Base-by-base conservation (phyloP, 2,113 vertebrate genomes). In the Microtus ochrogaster region DNA sequence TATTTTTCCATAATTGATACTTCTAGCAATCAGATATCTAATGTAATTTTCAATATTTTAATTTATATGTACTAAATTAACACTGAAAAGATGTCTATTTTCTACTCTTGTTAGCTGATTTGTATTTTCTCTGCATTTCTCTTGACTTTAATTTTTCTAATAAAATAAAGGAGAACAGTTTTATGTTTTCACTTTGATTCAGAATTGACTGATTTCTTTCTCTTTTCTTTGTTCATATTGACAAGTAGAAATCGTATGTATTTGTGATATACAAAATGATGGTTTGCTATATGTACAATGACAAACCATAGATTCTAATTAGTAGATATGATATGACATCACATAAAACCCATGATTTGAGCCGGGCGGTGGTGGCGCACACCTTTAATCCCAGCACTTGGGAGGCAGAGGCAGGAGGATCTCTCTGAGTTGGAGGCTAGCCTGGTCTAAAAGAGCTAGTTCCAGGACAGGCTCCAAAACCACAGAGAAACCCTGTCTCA, bases 91-190 rank as follows among this genome's bases (percentile, higher is more conserved):
- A 44, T 76, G 44, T 36, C 28, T 63, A 44, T 77, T 92, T 97
- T 91, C 33, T n/a, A 91, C 55, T 70, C 39, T 72, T 90, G 70
- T 87, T 61, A 83, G 9, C 49, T 21, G 17, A 79, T 12, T 44
- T 88, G 2, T 76, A 77, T 90, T 73, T 86, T 88, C 87, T 90
- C 72, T 85, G 30, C 94, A 72, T 55, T 96, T 26, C 22, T 93
- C 73, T 93, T 24, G 72, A 52, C 39, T 94, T 92, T 86, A 90
- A 74, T 24, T 90, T 90, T 96, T 94, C 28, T 90, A 96, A 41
- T 86, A 19, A 12, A 89, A 81, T 77, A 77, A 24, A 94, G 90
- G 4, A 73, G 36, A 6, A 92, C 76, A 92, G 12, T 58, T 91
- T 58, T 93, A 84, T 92, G 19, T 77, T 81, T 61, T 36, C 78